These are phyloP conservation scores for Phymorhynchus buccinoides DNA, from an alignment of 1,140 invertebrate species.

Conservation along the genomic window DNA sequence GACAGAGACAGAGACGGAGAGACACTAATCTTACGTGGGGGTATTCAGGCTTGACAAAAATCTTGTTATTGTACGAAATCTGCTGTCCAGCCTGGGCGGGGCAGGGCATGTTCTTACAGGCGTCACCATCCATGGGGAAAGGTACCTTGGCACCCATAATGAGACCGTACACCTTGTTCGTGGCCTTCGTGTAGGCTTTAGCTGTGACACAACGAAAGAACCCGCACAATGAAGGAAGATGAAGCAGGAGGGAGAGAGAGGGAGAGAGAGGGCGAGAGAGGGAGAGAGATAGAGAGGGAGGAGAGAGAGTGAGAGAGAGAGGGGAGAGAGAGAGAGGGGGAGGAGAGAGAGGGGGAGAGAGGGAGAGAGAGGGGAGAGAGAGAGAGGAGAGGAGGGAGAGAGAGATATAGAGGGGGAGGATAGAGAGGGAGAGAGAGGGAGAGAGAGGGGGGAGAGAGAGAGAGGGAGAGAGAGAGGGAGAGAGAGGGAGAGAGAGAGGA, in stretches of 20 bases:
- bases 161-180: conserved; percentile 35
- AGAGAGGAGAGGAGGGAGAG: not conserved
- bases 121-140: conserved; percentile 21
- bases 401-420: not conserved
- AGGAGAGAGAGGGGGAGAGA: not conserved
- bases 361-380: not conserved
- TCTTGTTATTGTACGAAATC: conserved; percentile 40
- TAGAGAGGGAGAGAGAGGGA: not conserved
- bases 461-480: too few species aligned
- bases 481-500: too few species aligned
- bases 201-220: not conserved
- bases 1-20: not conserved
- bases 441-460: too few species aligned
- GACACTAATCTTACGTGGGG: conserved; percentile 41
- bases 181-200: conserved; percentile 9
- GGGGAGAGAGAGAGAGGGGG: not conserved
- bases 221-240: too few species aligned
- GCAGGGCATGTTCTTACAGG: conserved; percentile 41
- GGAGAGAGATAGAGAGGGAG: too few species aligned
- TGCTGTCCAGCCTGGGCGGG: conserved; percentile 31
- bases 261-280: too few species aligned
- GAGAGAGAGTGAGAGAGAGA: not conserved
- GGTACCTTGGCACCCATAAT: conserved; percentile 33
- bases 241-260: too few species aligned
- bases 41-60: conserved; percentile 41